phyloP scores from a whole-genome alignment of 2,113 vertebrate genomes.

The Chrysemys picta region DNA sequence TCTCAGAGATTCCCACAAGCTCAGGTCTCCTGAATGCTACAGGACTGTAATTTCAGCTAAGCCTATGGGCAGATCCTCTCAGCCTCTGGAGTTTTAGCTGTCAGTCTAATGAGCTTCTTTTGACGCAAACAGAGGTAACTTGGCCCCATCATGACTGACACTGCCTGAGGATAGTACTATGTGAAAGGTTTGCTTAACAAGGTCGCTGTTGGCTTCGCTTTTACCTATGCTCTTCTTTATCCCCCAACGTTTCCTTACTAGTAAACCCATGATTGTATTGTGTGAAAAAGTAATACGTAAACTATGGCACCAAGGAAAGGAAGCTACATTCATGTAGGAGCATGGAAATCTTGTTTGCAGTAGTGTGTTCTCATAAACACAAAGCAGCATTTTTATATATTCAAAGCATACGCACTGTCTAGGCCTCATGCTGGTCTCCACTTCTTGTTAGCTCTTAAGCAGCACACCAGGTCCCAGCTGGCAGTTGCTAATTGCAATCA shows the following conservation, averaged over 20 bases:
- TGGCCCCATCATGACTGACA: background rate
- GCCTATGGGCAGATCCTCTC: background rate
- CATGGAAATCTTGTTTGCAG: background rate
- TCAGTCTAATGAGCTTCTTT: background rate
- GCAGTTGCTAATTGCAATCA: conserved; percentile 75
- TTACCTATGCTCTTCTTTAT: conserved; percentile 42
- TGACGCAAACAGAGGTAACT: background rate
- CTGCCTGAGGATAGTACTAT: background rate
- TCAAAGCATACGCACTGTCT: conserved; percentile 17
- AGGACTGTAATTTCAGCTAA: background rate
- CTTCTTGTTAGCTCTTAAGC: conserved; percentile 76
- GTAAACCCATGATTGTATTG: background rate
- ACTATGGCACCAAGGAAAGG: background rate
- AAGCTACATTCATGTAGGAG: background rate
- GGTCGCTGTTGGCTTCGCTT: background rate
- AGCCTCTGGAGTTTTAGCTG: background rate
- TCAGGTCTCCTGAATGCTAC: background rate
- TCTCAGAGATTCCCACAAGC: background rate
- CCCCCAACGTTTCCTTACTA: conserved; percentile 42
- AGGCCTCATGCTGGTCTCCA: conserved; percentile 57
- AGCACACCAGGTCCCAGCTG: conserved; percentile 70
- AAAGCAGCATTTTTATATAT: conserved; percentile 36
- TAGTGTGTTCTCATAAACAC: conserved; percentile 13
- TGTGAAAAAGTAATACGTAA: conserved; percentile 13
- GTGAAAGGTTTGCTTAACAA: background rate